Percentiles rank a stretch among this genome's conserved stretches.
These are phyloP conservation scores for Mycteria americana DNA, from an alignment of 2,797 vertebrate genomes.

Conservation along the genomic window DNA sequence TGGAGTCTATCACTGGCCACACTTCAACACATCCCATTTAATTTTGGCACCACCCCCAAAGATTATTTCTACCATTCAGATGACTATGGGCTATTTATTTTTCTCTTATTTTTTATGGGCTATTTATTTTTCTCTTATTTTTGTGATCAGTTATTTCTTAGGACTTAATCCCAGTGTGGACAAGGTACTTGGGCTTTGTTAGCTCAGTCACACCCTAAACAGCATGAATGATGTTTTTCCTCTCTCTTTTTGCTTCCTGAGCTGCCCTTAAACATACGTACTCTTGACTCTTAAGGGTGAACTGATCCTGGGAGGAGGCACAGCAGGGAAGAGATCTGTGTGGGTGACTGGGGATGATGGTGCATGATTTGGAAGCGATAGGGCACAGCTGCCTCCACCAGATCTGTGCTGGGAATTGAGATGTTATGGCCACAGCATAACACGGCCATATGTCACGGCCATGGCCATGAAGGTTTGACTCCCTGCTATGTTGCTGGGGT, in stretches of 20 bases:
- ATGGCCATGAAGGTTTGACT: background rate
- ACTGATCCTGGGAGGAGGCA: background rate
- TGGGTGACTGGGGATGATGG: background rate
- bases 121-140: background rate
- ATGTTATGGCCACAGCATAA: background rate
- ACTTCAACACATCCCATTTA: background rate
- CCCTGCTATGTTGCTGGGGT: background rate
- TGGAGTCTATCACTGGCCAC: background rate
- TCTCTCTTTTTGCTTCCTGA: background rate
- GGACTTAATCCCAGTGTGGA: background rate
- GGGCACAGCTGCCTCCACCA: background rate
- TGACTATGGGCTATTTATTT: background rate
- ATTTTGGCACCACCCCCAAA: background rate
- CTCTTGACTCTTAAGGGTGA: background rate
- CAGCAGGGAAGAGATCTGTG: background rate
- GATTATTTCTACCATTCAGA: background rate
- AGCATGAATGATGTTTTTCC: background rate
- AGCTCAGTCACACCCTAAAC: background rate
- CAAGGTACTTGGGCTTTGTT: background rate
- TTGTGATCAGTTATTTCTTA: background rate
- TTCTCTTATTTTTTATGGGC: no score
- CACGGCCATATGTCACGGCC: no score
- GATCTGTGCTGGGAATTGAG: background rate
- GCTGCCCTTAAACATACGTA: background rate
- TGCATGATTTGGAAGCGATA: background rate